A percentile compares a stretch with the other conserved stretches of the same genome.
Conservation (phyloP, 2,797 vertebrate species). For the Odontamblyopus rebecca region DNA sequence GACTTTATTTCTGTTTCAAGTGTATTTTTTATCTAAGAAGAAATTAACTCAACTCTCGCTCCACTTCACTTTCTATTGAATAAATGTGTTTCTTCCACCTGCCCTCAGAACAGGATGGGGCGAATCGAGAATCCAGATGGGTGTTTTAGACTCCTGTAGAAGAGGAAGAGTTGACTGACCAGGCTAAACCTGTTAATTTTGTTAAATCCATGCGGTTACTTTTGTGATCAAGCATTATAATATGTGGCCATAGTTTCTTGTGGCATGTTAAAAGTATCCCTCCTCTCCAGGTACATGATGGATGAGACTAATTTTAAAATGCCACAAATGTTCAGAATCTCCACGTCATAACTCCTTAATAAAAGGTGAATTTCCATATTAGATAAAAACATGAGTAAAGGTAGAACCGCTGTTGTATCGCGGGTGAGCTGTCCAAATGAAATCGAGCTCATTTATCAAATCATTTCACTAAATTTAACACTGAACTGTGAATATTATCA, state of each 20-base stretch:
- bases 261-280: neutral
- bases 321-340: neutral
- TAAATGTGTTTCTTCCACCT: too few relatives aligned
- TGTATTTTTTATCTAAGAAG: too few relatives aligned
- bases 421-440: conserved; percentile 67
- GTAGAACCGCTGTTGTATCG: conserved; percentile 51
- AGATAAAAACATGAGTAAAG: conserved; percentile 48
- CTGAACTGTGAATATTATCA: conserved; percentile 32
- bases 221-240: neutral
- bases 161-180: neutral
- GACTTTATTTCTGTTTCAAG: too few relatives aligned
- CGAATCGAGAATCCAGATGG: too few relatives aligned
- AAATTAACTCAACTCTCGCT: too few relatives aligned
- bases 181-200: neutral
- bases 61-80: too few relatives aligned
- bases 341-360: neutral
- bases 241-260: neutral
- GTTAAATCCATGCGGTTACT: neutral
- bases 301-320: neutral
- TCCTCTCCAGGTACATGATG: neutral
- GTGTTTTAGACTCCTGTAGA: neutral
- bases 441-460: conserved; percentile 70
- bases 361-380: neutral
- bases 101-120: too few relatives aligned
- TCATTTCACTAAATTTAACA: conserved; percentile 34